Evolutionary conservation across 2,113 vertebrate genomes (phyloP).

Genomic region (Anthoscopus minutus): DNA sequence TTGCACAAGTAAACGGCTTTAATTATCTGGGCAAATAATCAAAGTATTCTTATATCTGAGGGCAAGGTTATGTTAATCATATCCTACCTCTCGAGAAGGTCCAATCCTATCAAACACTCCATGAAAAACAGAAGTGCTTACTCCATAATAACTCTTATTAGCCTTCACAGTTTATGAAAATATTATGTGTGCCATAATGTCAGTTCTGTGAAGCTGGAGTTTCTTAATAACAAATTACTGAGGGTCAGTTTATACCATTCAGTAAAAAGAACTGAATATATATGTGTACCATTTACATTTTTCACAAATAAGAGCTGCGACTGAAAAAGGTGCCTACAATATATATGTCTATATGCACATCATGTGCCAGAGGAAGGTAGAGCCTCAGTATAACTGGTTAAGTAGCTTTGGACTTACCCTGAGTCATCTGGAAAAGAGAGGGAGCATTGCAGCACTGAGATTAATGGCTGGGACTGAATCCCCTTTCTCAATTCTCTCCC

Average conservation of each 20-base stretch:
- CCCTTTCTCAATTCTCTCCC: background rate
- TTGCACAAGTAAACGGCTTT: slow-evolving; percentile 38
- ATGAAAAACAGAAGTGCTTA: background rate
- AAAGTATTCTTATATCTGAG: slow-evolving; percentile 19
- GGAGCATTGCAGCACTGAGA: background rate
- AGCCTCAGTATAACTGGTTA: background rate
- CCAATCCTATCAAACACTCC: background rate
- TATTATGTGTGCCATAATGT: background rate
- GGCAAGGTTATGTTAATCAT: slow-evolving; percentile 27
- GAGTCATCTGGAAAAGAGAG: background rate
- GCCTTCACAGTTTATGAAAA: slow-evolving; percentile 16
- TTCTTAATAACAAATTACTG: slow-evolving; percentile 7
- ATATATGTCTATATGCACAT: background rate
- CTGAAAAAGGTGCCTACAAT: background rate
- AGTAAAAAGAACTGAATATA: background rate
- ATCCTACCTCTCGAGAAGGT: slow-evolving; percentile 32
- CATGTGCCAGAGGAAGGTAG: background rate
- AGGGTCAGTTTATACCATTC: background rate
- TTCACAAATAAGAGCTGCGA: background rate
- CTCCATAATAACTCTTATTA: slow-evolving; percentile 6
- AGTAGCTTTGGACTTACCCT: background rate
- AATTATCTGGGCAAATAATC: slow-evolving; percentile 48
- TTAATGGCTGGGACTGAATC: background rate
- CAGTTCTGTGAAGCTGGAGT: background rate
- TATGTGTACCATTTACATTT: background rate